phyloP scores from a whole-genome alignment of 2,113 vertebrate genomes.

The Scytalopus superciliaris region DNA sequence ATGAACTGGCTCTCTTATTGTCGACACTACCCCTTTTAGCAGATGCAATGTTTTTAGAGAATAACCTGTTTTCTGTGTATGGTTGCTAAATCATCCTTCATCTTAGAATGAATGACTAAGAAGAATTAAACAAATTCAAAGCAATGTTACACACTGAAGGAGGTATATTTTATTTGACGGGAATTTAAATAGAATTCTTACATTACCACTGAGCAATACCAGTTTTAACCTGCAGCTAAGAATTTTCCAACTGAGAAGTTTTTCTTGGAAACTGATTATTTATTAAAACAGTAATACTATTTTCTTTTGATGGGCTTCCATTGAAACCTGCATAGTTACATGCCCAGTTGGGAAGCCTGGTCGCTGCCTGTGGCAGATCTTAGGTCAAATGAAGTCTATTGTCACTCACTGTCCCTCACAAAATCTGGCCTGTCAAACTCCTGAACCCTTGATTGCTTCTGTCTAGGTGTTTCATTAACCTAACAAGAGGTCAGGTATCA shows the following conservation, averaged over 20 bases:
- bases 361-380: neutral
- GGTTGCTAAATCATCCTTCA: neutral
- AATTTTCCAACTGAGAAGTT: neutral
- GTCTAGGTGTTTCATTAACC: neutral
- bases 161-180: neutral
- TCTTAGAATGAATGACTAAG: neutral
- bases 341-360: neutral
- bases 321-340: neutral
- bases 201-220: neutral
- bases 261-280: neutral
- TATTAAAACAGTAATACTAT: neutral
- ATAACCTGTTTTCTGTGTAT: neutral
- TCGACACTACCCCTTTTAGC: neutral
- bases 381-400: neutral
- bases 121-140: neutral
- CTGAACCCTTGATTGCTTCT: neutral
- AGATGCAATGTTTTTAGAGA: neutral
- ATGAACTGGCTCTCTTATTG: conserved; percentile 19
- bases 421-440: neutral
- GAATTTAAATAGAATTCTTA: neutral
- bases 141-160: neutral
- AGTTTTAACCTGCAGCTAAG: neutral
- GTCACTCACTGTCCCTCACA: neutral
- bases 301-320: neutral
- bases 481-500: neutral